Evolutionary conservation across 2,113 vertebrate genomes (phyloP).

Genomic region (Cyanoliseus patagonus): DNA sequence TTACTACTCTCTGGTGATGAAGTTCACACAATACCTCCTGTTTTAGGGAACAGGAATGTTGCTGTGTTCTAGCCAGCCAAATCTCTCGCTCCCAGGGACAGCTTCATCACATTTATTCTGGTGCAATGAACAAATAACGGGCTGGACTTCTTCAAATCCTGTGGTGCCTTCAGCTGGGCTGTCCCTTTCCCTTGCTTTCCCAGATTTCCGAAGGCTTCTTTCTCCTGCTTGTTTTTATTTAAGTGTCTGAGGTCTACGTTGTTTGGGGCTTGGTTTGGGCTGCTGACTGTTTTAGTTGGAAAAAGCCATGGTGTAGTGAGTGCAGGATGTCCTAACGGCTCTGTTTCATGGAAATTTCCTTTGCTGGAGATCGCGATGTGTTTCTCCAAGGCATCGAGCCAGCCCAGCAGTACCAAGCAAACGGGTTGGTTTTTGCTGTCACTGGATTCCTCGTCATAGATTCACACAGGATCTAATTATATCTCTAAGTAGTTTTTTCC

Average conservation of each 20-base stretch:
- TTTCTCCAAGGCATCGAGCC: slow-evolving; percentile 50
- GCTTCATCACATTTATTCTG: slow-evolving; percentile 25
- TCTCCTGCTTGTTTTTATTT: slow-evolving; percentile 73
- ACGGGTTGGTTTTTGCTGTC: background rate
- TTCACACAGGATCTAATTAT: slow-evolving; percentile 11
- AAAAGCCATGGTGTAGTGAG: slow-evolving; percentile 27
- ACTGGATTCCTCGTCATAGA: slow-evolving; percentile 39
- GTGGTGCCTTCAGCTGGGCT: slow-evolving; percentile 58
- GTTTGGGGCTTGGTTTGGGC: slow-evolving; percentile 65
- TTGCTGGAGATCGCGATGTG: slow-evolving; percentile 29
- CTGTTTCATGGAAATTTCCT: slow-evolving; percentile 72
- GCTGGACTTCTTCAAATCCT: slow-evolving; percentile 42
- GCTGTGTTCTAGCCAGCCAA: slow-evolving; percentile 18
- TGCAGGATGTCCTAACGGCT: slow-evolving; percentile 44
- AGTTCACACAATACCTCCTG: background rate
- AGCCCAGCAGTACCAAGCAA: slow-evolving; percentile 45
- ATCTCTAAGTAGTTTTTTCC: background rate
- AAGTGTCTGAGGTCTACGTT: slow-evolving; percentile 66
- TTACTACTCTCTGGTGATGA: background rate
- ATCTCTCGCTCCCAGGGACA: slow-evolving; percentile 25
- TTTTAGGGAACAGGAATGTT: background rate
- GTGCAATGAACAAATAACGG: slow-evolving; percentile 45
- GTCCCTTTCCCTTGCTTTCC: slow-evolving; percentile 35
- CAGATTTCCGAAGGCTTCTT: slow-evolving; percentile 57
- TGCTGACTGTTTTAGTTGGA: slow-evolving; percentile 73